Conservation (phyloP, 1,140 invertebrate species). For the Atta colombica region DNA sequence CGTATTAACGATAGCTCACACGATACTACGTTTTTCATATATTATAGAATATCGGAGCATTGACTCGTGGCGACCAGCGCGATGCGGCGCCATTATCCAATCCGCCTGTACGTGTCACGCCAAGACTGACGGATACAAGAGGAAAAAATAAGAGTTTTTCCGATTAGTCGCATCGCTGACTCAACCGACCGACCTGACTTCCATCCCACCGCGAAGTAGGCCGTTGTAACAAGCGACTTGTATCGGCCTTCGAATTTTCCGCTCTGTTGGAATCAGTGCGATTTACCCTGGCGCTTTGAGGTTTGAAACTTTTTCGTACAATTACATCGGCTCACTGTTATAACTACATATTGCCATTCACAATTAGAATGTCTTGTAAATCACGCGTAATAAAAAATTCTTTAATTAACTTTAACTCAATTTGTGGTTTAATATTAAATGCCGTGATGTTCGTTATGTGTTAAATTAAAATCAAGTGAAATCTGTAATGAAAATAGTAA, state of each 20-base stretch:
- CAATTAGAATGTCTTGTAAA: background rate
- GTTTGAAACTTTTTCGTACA: conserved; percentile 36
- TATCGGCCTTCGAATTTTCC: conserved; percentile 74
- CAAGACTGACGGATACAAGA: conserved; percentile 12
- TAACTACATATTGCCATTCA: background rate
- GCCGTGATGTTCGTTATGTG: background rate
- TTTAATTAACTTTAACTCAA: conserved; percentile 10
- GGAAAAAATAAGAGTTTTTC: conserved; percentile 30
- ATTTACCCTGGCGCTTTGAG: conserved; percentile 64
- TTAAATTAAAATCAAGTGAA: background rate
- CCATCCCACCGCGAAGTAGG: conserved; percentile 61
- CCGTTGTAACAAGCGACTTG: conserved; percentile 59
- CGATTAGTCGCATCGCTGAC: conserved; percentile 70
- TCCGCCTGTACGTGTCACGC: conserved; percentile 10
- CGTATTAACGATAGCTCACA: conserved; percentile 20
- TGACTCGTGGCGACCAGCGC: background rate
- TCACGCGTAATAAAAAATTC: background rate
- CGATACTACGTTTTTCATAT: conserved; percentile 31
- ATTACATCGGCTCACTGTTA: background rate
- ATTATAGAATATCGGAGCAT: conserved; percentile 30
- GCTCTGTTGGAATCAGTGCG: conserved; percentile 62
- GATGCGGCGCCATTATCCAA: background rate
- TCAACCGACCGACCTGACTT: conserved; percentile 63
- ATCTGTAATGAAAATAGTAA: background rate
- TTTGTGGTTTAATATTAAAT: background rate